Percentiles rank a stretch among this genome's conserved stretches.
phyloP scores from a whole-genome alignment of 2,888 invertebrate genomes.

The Drosophila colorata region DNA sequence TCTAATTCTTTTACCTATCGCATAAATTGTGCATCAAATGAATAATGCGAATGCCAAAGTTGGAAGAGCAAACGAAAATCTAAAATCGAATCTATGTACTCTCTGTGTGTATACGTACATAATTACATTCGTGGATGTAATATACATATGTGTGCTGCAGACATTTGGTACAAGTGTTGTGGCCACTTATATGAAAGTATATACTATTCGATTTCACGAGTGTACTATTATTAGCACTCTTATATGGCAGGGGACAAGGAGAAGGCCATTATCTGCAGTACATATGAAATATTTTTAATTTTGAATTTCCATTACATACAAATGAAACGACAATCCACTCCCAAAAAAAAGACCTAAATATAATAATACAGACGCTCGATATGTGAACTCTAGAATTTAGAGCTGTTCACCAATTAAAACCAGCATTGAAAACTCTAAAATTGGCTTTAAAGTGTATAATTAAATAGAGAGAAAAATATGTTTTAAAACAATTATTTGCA shows the following conservation, averaged over 20 bases:
- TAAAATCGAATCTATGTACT: no score
- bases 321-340: not conserved
- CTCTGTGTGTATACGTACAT: not conserved
- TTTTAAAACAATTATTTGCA: no score
- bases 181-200: not conserved
- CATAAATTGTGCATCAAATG: not conserved
- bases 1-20: no score
- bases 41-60: slow-evolving; percentile 25
- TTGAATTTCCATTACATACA: not conserved
- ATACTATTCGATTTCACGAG: not conserved
- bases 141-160: not conserved
- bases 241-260: not conserved
- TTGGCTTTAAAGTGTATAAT: no score
- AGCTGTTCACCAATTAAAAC: no score
- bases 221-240: slow-evolving; percentile 10
- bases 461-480: no score
- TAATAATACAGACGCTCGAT: not conserved
- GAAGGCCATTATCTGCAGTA: slow-evolving; percentile 6
- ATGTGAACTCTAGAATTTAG: no score
- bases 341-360: not conserved
- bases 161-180: not conserved
- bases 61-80: no score
- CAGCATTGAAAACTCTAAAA: no score
- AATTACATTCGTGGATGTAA: not conserved
- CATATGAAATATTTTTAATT: not conserved